Conservation (phyloP, 2,797 vertebrate genomes). For the Clarias platycephalus region DNA sequence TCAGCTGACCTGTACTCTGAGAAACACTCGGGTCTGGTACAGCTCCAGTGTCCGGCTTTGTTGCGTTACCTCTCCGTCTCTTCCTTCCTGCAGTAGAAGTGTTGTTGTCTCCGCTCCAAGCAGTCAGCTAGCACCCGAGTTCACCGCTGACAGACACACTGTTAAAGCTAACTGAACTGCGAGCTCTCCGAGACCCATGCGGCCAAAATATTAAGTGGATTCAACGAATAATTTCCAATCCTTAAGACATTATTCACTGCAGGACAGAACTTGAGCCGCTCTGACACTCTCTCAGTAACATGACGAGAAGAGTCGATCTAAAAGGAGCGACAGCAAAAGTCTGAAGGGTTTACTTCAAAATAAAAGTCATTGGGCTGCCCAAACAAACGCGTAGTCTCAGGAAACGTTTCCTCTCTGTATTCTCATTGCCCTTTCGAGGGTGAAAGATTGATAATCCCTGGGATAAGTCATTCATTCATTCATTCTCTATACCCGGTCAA, state of each 20-base stretch:
- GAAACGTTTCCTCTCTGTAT: too few species aligned
- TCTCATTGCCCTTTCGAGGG: not conserved
- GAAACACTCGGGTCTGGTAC: conserved; percentile 15
- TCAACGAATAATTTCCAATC: not conserved
- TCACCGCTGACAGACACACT: not conserved
- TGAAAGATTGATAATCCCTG: not conserved
- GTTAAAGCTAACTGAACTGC: not conserved
- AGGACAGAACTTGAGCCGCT: not conserved
- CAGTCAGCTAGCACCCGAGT: not conserved
- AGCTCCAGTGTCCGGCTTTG: conserved; percentile 9
- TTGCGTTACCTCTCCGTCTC: conserved; percentile 56
- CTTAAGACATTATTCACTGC: not conserved
- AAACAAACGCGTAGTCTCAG: not conserved
- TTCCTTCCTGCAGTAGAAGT: conserved; percentile 61
- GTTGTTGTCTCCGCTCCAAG: conserved; percentile 24
- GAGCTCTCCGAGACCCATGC: not conserved
- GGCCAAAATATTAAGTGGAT: not conserved
- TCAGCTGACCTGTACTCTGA: not conserved
- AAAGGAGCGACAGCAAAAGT: conserved; percentile 32
- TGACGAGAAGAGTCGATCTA: conserved; percentile 17
- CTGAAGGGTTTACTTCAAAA: not conserved
- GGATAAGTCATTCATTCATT: not conserved
- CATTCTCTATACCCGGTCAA: too few species aligned
- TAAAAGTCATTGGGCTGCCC: conserved; percentile 15
- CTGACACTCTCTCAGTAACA: not conserved